Evolutionary conservation across 2,797 vertebrate species (phyloP).

Genomic region (Thripadectes ignobilis): DNA sequence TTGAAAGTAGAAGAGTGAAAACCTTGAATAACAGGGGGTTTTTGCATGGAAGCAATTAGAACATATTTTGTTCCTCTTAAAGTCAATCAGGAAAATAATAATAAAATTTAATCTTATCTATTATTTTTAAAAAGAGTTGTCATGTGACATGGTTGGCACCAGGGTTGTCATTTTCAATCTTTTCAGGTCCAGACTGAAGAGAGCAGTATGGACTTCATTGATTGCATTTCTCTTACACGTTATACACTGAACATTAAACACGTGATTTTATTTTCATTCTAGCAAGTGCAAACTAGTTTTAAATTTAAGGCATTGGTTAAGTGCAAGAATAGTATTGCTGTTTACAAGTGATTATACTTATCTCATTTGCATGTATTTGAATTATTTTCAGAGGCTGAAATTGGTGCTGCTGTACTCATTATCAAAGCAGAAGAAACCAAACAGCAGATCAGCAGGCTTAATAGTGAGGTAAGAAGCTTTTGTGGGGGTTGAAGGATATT

Average conservation of each 20-base stretch:
- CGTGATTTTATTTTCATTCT: neutral
- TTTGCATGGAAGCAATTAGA: neutral
- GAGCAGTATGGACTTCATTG: neutral
- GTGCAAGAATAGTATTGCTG: neutral
- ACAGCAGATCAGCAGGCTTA: slow-evolving; percentile 88
- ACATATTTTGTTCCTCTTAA: neutral
- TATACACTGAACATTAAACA: neutral
- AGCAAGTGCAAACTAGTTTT: neutral
- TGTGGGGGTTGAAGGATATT: neutral
- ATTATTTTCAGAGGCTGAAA: slow-evolving; percentile 78
- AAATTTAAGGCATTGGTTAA: neutral
- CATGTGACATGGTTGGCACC: accelerated
- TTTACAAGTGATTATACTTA: neutral
- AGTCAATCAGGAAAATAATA: neutral
- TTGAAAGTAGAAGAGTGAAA: neutral
- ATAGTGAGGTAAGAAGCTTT: slow-evolving; percentile 85
- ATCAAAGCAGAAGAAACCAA: slow-evolving; percentile 93
- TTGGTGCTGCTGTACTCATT: slow-evolving; percentile 86
- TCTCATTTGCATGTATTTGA: neutral
- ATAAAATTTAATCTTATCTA: neutral
- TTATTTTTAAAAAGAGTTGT: neutral
- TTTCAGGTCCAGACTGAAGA: neutral
- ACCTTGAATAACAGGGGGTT: neutral
- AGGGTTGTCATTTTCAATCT: neutral
- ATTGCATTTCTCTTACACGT: neutral